Base-by-base conservation (phyloP, 2,797 vertebrate genomes). In the Rhynchonycteris naso region DNA sequence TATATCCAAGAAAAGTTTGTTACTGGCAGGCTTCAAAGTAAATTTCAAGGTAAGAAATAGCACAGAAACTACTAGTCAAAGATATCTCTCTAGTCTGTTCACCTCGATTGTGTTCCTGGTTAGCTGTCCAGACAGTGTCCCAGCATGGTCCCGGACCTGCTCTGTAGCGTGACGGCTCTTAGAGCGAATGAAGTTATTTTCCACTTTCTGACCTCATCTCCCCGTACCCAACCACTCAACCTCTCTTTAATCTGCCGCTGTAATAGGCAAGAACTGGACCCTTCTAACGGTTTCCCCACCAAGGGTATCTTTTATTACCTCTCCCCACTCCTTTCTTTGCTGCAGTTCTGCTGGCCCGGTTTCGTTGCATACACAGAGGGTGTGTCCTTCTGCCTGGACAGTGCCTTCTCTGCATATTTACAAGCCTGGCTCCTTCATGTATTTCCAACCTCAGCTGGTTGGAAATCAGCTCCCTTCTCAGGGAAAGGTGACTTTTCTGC, bases 1-100 rank as follows among this genome's bases (percentile, higher is more conserved):
- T 91, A 81, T n/a, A 89, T 96, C 92, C 35, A 94, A 96, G 84
- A 74, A 88, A 94, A 82, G 58, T 79, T 84, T 68, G 47, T 93
- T 79, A 43, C 84, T 88, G 81, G 35, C 59, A 95, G 69, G 26
- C 88, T 90, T 93, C 82, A 85, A 93, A 91, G 93, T 59, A 91
- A 85, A 81, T 87, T 92, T 74, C 4, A 9, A 8, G 26, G 52
- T 66, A 82, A 92, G 58, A 92, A 90, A 82, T 76, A 58, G 24
- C 78, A 74, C 26, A 56, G 81, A 43, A 63, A 58, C 71, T 92
- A 88, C 63, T 88, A 88, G 66, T 90, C 52, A 76, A 75, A 81
- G 21, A 18, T 22, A 54, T 75, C 43, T 19, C 11, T 94, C 33
- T 61, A 68, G 56, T 95, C 87, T 91, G 0, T 43, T 85, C 59